Evolutionary conservation across 2,797 vertebrate species (phyloP), one percentile per base, ranked within the genome.

Genomic region (Sardinella longiceps): DNA sequence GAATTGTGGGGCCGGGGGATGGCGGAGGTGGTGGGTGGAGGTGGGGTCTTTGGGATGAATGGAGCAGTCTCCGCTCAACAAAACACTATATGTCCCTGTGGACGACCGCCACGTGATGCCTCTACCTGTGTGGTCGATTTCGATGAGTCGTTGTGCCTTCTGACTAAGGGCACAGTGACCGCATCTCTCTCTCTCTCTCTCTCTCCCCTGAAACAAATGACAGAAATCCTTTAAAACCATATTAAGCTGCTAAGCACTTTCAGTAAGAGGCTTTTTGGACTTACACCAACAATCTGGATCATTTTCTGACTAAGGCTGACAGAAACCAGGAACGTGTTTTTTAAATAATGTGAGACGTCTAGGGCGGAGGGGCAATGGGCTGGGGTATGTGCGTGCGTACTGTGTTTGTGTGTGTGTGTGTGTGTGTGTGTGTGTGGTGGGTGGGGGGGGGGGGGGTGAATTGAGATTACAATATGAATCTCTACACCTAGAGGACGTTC

Each of bases 201-300:
- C 30, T 43, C 70, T 23, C 70, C 28, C 50, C 63, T 51, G 46
- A 50, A 74, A 83, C 63, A 83, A 45, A 63, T 20, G 82, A 60
- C 11, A 46, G 63, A 20, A 82, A 80, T 77, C 80, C 84, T 83
- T 77, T 20, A 33, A 45, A 84, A 53, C 77, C 66, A 83, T 81
- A 84, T 84, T 83, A 86, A 82, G 81, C 74, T 25, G 70, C 83
- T 81, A 86, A 86, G 82, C 48, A 83, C 70, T 86, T 74, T 30
- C 37, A 15, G 28, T 84, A 74, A 88, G 81, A 77, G 83, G 45
- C 50, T 77, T 85, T 82, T 63, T 53, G 84, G 84, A 39, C 20
- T 83, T 56, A 85, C 60, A 84, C 84, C 86, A 80, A 7, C 80
- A 60, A 30, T 46, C 43, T 77, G 66, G 43, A 60, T 60, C 14